Percentiles rank a stretch among this genome's conserved stretches.
Conservation (phyloP, 2,888 invertebrate genomes). For the Amphiduros pacificus region DNA sequence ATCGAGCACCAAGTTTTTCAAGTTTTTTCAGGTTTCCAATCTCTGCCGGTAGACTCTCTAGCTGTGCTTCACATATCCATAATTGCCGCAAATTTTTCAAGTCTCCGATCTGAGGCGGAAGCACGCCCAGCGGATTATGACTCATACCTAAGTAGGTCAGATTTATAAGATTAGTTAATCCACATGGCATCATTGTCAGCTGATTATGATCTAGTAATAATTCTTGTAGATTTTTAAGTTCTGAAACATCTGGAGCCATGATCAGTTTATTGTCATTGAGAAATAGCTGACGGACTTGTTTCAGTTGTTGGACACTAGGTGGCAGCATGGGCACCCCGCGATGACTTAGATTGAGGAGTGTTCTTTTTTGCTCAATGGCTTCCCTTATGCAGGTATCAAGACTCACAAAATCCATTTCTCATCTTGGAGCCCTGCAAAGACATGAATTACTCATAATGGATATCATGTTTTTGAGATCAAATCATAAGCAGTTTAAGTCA, state of each 20-base stretch:
- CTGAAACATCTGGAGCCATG: slow-evolving; percentile 51
- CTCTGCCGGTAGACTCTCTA: slow-evolving; percentile 42
- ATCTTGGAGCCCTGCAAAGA: no score
- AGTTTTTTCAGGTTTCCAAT: slow-evolving; percentile 42
- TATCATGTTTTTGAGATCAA: no score
- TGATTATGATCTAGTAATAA: slow-evolving; percentile 53
- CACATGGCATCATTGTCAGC: slow-evolving; percentile 52
- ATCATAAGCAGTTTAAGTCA: no score
- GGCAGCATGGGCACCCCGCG: slow-evolving; percentile 50
- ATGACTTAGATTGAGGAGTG: slow-evolving; percentile 64
- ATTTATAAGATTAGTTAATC: slow-evolving; percentile 37
- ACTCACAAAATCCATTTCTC: slow-evolving; percentile 7
- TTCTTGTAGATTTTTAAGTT: slow-evolving; percentile 38
- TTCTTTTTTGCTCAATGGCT: not conserved
- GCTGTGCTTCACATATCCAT: slow-evolving; percentile 49
- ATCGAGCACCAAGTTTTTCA: slow-evolving; percentile 41
- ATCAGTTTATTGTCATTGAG: slow-evolving; percentile 52
- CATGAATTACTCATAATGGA: no score
- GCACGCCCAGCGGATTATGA: slow-evolving; percentile 43
- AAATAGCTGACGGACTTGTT: slow-evolving; percentile 36
- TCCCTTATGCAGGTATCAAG: not conserved
- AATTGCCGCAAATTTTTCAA: slow-evolving; percentile 42
- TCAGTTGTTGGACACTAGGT: slow-evolving; percentile 36
- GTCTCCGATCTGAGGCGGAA: slow-evolving; percentile 47
- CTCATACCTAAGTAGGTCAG: slow-evolving; percentile 37